Conservation (phyloP, 2,797 vertebrate genomes). For the Arremon aurantiirostris region DNA sequence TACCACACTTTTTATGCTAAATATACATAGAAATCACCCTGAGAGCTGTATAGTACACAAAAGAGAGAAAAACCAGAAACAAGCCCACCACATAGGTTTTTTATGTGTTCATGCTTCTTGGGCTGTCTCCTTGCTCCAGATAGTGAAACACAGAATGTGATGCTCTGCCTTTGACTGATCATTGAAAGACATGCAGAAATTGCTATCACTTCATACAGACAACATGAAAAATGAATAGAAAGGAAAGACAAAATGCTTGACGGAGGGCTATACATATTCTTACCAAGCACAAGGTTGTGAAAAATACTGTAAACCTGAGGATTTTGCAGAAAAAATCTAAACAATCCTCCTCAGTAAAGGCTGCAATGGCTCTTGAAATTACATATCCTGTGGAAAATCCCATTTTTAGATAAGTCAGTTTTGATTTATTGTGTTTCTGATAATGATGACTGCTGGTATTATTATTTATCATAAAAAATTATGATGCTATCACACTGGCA, state of each 20-base stretch:
- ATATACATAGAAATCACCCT: not conserved
- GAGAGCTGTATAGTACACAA: not conserved
- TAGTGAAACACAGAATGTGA: not conserved
- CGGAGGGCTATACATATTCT: not conserved
- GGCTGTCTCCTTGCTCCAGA: not conserved
- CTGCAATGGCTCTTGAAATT: not conserved
- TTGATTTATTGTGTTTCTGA: not conserved
- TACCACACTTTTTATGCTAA: not conserved
- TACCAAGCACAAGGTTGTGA: not conserved
- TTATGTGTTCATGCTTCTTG: not conserved
- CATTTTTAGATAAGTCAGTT: not conserved
- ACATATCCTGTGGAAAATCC: not conserved
- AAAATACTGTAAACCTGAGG: not conserved
- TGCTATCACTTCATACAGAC: not conserved
- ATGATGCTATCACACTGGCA: not conserved
- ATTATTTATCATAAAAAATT: not conserved
- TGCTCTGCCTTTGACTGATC: not conserved
- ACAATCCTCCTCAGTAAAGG: not conserved
- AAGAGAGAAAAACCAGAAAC: not conserved
- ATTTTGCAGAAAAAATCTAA: slow-evolving; percentile 2
- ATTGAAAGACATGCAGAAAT: not conserved
- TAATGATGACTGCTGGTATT: not conserved
- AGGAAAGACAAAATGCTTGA: not conserved
- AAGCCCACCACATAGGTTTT: fast-evolving
- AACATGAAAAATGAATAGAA: not conserved